Percentiles rank a stretch among this genome's conserved stretches.
These are phyloP conservation scores for Apodemia hepburni DNA, from an alignment of 2,888 invertebrate species.

Conservation along the genomic window DNA sequence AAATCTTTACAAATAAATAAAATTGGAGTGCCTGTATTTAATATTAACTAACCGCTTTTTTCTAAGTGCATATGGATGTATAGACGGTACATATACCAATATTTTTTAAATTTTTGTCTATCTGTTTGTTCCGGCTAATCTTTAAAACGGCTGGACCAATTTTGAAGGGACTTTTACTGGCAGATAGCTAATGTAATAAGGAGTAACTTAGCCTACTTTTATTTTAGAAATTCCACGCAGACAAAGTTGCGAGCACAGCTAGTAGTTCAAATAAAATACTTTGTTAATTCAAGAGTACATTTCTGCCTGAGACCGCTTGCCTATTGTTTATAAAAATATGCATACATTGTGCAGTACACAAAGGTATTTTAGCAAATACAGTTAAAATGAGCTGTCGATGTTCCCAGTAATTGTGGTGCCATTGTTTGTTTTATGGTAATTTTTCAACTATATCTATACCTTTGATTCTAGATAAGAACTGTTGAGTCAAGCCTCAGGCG, in stretches of 20 bases:
- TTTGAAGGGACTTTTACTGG: too few relatives aligned
- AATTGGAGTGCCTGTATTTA: too few relatives aligned
- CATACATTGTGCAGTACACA: slow-evolving; percentile 5
- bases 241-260: not conserved
- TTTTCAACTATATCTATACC: slow-evolving; percentile 5
- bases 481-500: slow-evolving; percentile 1
- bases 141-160: too few relatives aligned
- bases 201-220: too few relatives aligned
- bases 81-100: too few relatives aligned
- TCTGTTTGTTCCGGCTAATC: too few relatives aligned
- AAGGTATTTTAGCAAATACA: slow-evolving; percentile 1
- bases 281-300: not conserved
- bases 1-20: too few relatives aligned
- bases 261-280: not conserved
- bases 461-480: slow-evolving; percentile 4
- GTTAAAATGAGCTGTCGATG: slow-evolving; percentile 11
- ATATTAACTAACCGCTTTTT: too few relatives aligned
- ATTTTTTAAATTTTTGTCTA: too few relatives aligned
- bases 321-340: slow-evolving; percentile 8
- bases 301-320: not conserved
- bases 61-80: too few relatives aligned
- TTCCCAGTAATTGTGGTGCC: slow-evolving; percentile 15
- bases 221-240: too few relatives aligned
- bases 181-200: too few relatives aligned
- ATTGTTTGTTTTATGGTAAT: slow-evolving; percentile 11